Evolutionary conservation across 92 coral and sea anemone species (phyloP).

Genomic region (Paragorgia papillata): DNA sequence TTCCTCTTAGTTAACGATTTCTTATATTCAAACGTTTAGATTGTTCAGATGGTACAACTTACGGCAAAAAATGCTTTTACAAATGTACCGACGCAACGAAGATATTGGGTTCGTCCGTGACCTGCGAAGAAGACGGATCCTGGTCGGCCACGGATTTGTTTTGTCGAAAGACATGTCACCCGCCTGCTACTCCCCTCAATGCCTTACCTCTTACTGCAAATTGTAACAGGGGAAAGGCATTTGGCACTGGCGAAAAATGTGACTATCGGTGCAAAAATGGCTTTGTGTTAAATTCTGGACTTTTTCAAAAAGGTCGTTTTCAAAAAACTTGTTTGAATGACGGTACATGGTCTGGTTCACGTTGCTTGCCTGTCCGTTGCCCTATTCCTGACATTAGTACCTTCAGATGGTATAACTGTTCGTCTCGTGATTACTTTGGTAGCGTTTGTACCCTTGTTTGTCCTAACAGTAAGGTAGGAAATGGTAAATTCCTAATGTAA

Average conservation of each 20-base stretch:
- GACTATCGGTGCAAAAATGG: constrained; percentile 78
- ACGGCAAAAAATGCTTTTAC: constrained; percentile 74
- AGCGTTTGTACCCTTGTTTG: constrained; percentile 74
- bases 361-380: constrained; percentile 75
- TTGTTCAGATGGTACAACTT: constrained; percentile 78
- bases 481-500: not conserved
- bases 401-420: constrained; percentile 83
- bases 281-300: constrained; percentile 47
- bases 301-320: constrained; percentile 36
- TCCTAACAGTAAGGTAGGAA: constrained; percentile 70
- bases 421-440: constrained; percentile 62
- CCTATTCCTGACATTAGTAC: constrained; percentile 46
- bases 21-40: constrained; percentile 44
- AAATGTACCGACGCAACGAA: constrained; percentile 49
- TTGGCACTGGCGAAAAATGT: constrained; percentile 77
- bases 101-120: constrained; percentile 39
- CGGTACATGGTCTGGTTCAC: constrained; percentile 71
- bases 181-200: constrained; percentile 63
- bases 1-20: not conserved
- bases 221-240: constrained; percentile 29
- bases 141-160: constrained; percentile 85
- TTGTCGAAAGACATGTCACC: constrained; percentile 79
- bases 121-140: constrained; percentile 90
- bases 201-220: constrained; percentile 53
- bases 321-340: constrained; percentile 74